phyloP scores from a whole-genome alignment of 2,797 vertebrate genomes.

The Danio aesculapii region DNA sequence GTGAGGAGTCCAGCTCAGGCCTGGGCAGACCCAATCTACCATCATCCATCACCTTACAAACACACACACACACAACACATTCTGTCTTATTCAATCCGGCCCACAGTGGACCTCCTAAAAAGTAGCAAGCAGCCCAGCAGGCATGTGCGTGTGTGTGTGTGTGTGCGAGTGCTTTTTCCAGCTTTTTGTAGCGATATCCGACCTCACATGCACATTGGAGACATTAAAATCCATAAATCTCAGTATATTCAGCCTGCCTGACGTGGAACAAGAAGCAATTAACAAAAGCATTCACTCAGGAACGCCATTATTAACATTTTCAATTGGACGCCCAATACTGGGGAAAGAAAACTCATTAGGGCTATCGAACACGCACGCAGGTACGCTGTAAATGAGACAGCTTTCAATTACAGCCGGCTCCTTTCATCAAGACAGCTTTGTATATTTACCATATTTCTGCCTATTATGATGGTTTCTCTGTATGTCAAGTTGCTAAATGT shows the following conservation, averaged over 20 bases:
- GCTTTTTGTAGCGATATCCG: conserved; percentile 30
- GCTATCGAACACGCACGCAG: conserved; percentile 31
- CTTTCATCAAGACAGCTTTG: conserved; percentile 38
- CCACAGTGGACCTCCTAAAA: conserved; percentile 32
- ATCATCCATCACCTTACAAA: conserved; percentile 74
- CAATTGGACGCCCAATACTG: conserved; percentile 44
- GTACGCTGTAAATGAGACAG: conserved; percentile 38
- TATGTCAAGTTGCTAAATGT: conserved; percentile 11
- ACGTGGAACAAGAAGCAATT: conserved; percentile 43
- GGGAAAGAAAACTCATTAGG: conserved; percentile 34
- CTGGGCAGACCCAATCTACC: conserved; percentile 64
- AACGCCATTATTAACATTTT: conserved; percentile 53
- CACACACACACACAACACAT: conserved; percentile 51
- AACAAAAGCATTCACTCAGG: conserved; percentile 47
- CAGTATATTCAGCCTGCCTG: conserved; percentile 35
- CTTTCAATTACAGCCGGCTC: conserved; percentile 34
- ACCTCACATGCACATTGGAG: conserved; percentile 39
- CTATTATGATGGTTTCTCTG: not conserved
- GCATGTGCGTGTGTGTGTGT: not conserved
- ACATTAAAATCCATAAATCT: conserved; percentile 55
- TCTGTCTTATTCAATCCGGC: conserved; percentile 31
- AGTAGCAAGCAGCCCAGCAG: conserved; percentile 31
- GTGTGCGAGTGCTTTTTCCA: conserved; percentile 36
- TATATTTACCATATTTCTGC: not conserved
- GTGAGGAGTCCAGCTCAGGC: conserved; percentile 66